Evolutionary conservation across 1,140 invertebrate genomes (phyloP), one percentile per base, ranked within the genome.

Genomic region (Diorhabda elongata): DNA sequence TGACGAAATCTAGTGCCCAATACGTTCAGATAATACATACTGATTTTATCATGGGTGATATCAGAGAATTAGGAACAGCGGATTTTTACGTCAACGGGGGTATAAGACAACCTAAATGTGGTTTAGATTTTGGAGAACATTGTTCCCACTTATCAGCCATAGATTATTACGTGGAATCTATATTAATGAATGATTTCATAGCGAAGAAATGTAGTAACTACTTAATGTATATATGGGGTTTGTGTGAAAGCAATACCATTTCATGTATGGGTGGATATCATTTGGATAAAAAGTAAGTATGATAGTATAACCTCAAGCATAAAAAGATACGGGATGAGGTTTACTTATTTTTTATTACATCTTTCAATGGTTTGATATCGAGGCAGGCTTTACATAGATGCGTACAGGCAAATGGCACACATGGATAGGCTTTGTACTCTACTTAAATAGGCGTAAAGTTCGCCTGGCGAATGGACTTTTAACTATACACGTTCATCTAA

Each of bases 31-130:
- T 64, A 2, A 52, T 64, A 3, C 63, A 64, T 42, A 64, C 63
- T 4, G 42, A 64, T 44, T 6, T 7, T 1, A 11, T n/a, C 7
- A 41, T 47, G 11, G 63, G 44, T 3, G 52, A 56, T 42, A 42
- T 45, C 8, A 3, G 41, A 42, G 44, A 44, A 41, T 9, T 47
- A 2, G 63, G 63, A 41, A 44, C 52, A 5, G 63, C 63, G 3
- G 63, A 64, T 45, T 64, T 56, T 26, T 64, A 64, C 7, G 43
- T 44, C 44, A 64, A 64, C 5, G 63, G 63, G 9, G 63, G 63
- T 8, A 52, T 41, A 11, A 56, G 41, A 56, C 63, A 64, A 56
- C 63, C 44, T 64, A 26, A 26, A 8, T 64, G 63, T 52, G 45
- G 41, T 41, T 56, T 47, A 11, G 63, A 64, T 8, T 7, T 64